These are phyloP conservation scores for Rhagophthalmus giganteus DNA, from an alignment of 2,888 invertebrate species.

Conservation along the genomic window DNA sequence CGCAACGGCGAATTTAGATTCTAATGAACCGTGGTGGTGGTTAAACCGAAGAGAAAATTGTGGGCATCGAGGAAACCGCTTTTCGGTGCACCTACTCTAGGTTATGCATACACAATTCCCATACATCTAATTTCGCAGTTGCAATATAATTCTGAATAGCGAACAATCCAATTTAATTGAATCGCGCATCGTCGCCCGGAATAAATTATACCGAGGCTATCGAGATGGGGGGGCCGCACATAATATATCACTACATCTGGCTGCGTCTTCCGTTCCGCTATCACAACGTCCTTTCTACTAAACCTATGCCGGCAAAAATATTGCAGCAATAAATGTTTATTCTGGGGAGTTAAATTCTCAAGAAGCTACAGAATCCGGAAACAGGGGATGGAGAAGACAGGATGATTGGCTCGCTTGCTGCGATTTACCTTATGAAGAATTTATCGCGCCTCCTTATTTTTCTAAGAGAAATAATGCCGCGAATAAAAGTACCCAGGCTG, in stretches of 20 bases:
- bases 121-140: constrained; percentile 50
- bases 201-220: constrained; percentile 45
- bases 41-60: not conserved
- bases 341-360: constrained; percentile 41
- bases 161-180: constrained; percentile 52
- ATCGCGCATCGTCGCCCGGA: constrained; percentile 45
- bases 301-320: constrained; percentile 33
- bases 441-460: constrained; percentile 46
- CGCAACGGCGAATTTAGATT: not conserved
- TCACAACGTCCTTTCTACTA: constrained; percentile 31
- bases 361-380: constrained; percentile 35
- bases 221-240: constrained; percentile 36
- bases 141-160: constrained; percentile 44
- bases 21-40: not conserved
- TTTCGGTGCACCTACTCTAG: constrained; percentile 7
- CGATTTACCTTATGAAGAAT: constrained; percentile 50
- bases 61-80: constrained; percentile 3
- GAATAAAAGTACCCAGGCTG: constrained; percentile 41
- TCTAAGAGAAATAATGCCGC: constrained; percentile 42
- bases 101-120: constrained; percentile 36
- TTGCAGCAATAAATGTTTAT: constrained; percentile 42
- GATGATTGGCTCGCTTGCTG: constrained; percentile 46
- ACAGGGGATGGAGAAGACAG: constrained; percentile 39
- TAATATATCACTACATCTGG: constrained; percentile 41
- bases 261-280: constrained; percentile 35